Evolutionary conservation across 1,140 invertebrate genomes (phyloP), one percentile per base, ranked within the genome.

Genomic region (Drosophila carrolli): DNA sequence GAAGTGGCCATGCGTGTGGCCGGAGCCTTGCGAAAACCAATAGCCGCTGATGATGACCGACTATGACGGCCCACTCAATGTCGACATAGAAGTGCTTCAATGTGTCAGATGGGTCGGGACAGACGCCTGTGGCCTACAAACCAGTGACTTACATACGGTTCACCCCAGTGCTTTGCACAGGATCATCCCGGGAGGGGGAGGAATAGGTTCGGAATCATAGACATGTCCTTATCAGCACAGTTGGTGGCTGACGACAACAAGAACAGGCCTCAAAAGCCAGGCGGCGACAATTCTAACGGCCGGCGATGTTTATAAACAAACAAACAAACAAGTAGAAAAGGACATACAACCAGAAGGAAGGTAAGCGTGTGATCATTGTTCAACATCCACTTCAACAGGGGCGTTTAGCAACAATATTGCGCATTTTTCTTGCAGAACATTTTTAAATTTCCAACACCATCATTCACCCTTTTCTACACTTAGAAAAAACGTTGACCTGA

Each of bases 61-160:
- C 35, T 75, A 63, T 38, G 81, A 62, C 37, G 75, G 83, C 55
- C 54, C 84, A 89, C 84, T 89, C 84, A 89, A 68, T 81, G 84
- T 81, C 84, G 84, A 82, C 84, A 72, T 56, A 75, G 62, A 84
- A 89, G 84, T 89, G 80, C 84, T 89, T 89, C 84, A 89, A 89
- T 89, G 63, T 89, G 84, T 84, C 84, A 89, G 62, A 57, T 35
- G 29, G 68, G 67, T 71, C 51, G 63, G 50, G 66, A 56, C 62
- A 40, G 47, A 44, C 55, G 71, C 62, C 66, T 80, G 79, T 79
- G 83, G 88, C 83, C 83, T 75, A 86, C 79, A 86, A 78, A 85
- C 68, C 62, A 75, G 55, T 59, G 74, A 60, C 67, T 65, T 63
- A 75, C 47, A 80, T 63, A 50, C 54, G 55, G 40, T 44, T 32